These are phyloP conservation scores for Xiphorhynchus elegans DNA, from an alignment of 2,113 vertebrate species.

Conservation along the genomic window DNA sequence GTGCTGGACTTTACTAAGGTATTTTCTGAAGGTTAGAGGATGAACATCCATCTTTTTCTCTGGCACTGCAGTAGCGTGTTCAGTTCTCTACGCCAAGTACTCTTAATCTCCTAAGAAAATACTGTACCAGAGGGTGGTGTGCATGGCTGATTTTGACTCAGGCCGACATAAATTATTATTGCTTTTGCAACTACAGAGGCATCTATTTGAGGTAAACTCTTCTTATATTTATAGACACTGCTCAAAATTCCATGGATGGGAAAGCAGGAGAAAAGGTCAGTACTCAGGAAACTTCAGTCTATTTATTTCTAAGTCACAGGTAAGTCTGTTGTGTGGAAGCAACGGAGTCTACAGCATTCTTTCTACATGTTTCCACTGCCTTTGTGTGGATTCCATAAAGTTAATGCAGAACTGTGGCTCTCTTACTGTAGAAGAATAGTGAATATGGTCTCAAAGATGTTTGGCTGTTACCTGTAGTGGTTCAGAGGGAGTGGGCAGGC, in stretches of 20 bases:
- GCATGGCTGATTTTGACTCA: conserved; percentile 13
- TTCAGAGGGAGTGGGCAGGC: neutral
- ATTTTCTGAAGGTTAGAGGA: conserved; percentile 9
- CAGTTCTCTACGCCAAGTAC: neutral
- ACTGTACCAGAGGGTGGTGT: neutral
- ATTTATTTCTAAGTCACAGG: neutral
- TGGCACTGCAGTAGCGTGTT: neutral
- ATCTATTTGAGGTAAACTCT: neutral
- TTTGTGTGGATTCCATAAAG: neutral
- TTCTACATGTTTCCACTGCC: neutral
- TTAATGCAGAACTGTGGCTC: neutral
- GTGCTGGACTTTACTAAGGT: neutral
- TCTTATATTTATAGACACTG: neutral
- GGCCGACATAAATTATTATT: neutral
- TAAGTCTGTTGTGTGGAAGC: neutral
- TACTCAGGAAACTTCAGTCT: neutral
- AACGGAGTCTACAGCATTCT: neutral
- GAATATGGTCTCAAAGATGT: neutral
- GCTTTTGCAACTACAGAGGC: neutral
- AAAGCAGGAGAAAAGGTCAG: neutral
- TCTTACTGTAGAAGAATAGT: neutral
- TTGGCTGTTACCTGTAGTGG: neutral
- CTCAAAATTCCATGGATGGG: neutral
- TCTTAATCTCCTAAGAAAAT: neutral
- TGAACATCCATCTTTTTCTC: neutral